Base-by-base conservation (phyloP, 2,888 invertebrate species). In the Drosophila atroscutellata region DNA sequence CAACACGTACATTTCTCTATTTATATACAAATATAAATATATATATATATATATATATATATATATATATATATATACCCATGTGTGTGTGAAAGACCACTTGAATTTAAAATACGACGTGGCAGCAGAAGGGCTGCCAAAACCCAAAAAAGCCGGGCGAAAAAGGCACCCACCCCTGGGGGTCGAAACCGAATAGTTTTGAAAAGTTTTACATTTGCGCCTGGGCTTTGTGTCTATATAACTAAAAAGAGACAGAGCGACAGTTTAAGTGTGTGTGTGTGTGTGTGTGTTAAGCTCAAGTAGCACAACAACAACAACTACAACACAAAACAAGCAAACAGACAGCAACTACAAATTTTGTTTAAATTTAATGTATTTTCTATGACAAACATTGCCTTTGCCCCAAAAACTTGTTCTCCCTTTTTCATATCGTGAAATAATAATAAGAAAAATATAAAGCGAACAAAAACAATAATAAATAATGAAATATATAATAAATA, bases 361-460 rank as follows among this genome's bases (percentile, higher is more conserved):
- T 86, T 86, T 83, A 89, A 90, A 90, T 89, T 91, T 90, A 90
- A 91, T 91, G 92, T 91, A 89, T 92, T 91, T 91, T 91, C 92
- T 88, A 91, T 91, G 85, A 87, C 80, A 81, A 77, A 81, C 74
- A 85, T 51, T 32, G 20, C 28, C 28, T 15, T 32, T 32, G 8
- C 70, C 76, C 45, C 42, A 36, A 9, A 24, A 62, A 32, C 42
- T 24, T 37, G 34, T 26, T 36, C 45, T 28, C 55, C 55, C 36
- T 32, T 52, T 56, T 58, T 34, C 67, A 76, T 60, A 80, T 32
- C 13, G 15, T 15, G 28, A 30, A 51, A 63, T 66, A 55, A 61
- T 67, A 63, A 75, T 81, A 73, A 73, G 72, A 79, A 77, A 80
- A 79, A 77, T 62, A 55, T 28, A 39, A 24, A 2, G 69, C 13